Conservation (phyloP, 2,888 invertebrate species). For the Uropetala carovei region DNA sequence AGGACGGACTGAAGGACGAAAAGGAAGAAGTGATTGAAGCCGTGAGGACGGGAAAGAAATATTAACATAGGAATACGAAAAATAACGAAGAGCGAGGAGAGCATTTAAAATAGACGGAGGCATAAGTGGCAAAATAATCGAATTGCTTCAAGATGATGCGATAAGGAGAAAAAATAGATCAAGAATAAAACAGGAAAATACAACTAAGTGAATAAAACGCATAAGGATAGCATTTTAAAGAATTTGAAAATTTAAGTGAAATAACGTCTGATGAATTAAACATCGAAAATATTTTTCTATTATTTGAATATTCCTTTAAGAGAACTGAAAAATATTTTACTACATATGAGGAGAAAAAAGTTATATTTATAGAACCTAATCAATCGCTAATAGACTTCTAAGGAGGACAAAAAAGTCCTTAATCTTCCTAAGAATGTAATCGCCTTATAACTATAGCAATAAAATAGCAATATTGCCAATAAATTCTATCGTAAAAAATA, state of each 20-base stretch:
- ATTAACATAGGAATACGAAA: slow-evolving; percentile 23
- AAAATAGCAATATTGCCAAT: too few species aligned
- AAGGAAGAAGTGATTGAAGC: neutral
- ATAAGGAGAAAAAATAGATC: neutral
- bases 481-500: too few species aligned
- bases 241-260: neutral
- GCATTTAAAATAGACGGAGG: neutral
- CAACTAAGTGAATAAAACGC: neutral
- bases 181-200: neutral
- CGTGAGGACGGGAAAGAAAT: neutral
- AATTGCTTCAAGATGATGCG: neutral
- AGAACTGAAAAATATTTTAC: too few species aligned
- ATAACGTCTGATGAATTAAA: too few species aligned
- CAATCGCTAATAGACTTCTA: too few species aligned
- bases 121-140: neutral
- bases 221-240: neutral
- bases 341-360: too few species aligned
- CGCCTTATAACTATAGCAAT: too few species aligned
- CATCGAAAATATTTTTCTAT: too few species aligned
- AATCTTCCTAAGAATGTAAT: too few species aligned
- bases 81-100: neutral
- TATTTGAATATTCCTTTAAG: too few species aligned
- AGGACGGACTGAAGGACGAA: neutral
- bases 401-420: too few species aligned
- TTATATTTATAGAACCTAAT: too few species aligned